Evolutionary conservation across 2,113 vertebrate genomes (phyloP).

Genomic region (Hymenochirus boettgeri): DNA sequence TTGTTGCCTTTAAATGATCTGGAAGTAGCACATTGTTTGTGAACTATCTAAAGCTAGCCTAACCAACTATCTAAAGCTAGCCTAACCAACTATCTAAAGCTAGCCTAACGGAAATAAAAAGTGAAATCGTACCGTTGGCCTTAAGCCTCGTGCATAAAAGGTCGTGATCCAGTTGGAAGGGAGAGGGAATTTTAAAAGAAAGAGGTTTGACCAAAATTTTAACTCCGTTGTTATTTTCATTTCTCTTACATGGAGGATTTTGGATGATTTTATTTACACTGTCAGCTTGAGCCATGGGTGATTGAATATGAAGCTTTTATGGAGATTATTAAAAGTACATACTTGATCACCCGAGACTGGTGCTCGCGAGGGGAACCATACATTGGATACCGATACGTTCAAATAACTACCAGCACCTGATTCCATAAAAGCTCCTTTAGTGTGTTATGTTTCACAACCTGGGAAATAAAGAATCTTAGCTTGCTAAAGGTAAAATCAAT

Average conservation of each 20-base stretch:
- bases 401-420: no score
- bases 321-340: slow-evolving; percentile 92
- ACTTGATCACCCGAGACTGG: slow-evolving; percentile 65
- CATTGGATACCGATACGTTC: no score
- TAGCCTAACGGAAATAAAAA: no score
- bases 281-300: slow-evolving; percentile 93
- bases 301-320: slow-evolving; percentile 97
- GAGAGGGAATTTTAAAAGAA: slow-evolving; percentile 79
- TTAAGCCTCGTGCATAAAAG: slow-evolving; percentile 79
- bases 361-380: slow-evolving; percentile 54
- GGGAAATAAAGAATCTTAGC: no score
- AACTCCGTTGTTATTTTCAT: slow-evolving; percentile 97
- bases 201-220: slow-evolving; percentile 83
- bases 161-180: slow-evolving; percentile 81
- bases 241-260: slow-evolving; percentile 96
- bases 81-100: no score
- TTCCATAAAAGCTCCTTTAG: no score
- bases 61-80: no score
- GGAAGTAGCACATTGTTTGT: no score
- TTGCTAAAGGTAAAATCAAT: no score
- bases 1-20: no score
- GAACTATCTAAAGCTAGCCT: no score
- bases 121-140: slow-evolving; percentile 81
- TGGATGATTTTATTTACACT: slow-evolving; percentile 99
- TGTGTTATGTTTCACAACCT: no score